Percentiles rank a stretch among this genome's conserved stretches.
These are phyloP conservation scores for Heliconius charithonia DNA, from an alignment of 2,888 invertebrate genomes.

Conservation along the genomic window DNA sequence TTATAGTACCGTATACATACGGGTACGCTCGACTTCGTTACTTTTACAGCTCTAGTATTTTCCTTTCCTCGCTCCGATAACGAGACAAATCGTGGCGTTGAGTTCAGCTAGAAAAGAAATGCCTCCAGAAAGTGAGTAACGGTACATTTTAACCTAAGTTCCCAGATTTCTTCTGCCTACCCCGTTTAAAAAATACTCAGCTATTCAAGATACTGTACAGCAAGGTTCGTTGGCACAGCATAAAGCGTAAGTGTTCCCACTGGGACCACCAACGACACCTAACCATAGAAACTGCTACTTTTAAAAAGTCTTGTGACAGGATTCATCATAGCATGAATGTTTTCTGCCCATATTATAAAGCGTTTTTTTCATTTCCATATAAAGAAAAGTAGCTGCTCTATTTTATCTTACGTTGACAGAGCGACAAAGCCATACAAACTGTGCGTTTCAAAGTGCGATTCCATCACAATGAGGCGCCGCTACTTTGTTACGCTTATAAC, in stretches of 20 bases:
- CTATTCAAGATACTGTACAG: neutral
- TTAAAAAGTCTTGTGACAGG: neutral
- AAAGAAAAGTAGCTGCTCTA: slow-evolving; percentile 13
- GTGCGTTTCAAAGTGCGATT: slow-evolving; percentile 19
- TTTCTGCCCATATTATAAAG: slow-evolving; percentile 1
- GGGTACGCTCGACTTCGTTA: no score
- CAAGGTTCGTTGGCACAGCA: neutral
- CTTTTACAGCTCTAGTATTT: no score
- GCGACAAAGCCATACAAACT: slow-evolving; percentile 17
- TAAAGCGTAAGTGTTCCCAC: neutral
- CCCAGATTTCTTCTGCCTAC: no score
- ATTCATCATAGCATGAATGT: neutral
- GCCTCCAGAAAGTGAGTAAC: no score
- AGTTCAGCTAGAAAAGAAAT: no score
- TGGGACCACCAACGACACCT: slow-evolving; percentile 19
- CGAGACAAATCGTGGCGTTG: no score
- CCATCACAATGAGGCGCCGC: neutral
- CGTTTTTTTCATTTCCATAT: slow-evolving; percentile 11
- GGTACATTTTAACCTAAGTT: no score
- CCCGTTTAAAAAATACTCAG: neutral
- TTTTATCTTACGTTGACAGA: slow-evolving; percentile 24
- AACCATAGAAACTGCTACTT: slow-evolving; percentile 12
- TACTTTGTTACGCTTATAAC: neutral
- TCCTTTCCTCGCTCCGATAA: no score
- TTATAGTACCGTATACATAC: no score